Percentiles rank a stretch among this genome's conserved stretches.
phyloP scores from a whole-genome alignment of 2,888 invertebrate species.

The Atrina japonica region DNA sequence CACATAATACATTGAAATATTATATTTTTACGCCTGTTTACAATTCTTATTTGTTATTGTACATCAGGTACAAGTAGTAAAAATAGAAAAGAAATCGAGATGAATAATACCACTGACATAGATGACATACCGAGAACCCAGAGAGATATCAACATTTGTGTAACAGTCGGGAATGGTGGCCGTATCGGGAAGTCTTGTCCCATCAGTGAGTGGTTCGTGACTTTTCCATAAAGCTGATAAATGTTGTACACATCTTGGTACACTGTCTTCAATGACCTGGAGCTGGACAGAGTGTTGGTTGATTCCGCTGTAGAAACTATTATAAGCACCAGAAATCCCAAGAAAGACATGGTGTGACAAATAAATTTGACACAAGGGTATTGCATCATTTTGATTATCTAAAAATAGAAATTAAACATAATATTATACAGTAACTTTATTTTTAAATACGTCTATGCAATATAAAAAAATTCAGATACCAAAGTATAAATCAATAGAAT shows the following conservation, averaged over 20 bases:
- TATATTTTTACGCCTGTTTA: too few species aligned
- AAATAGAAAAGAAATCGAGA: too few species aligned
- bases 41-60: too few species aligned
- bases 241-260: conserved; percentile 47
- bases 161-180: conserved; percentile 57
- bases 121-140: conserved; percentile 70
- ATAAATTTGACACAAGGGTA: conserved; percentile 79
- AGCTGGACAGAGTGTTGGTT: conserved; percentile 53
- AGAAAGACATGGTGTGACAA: conserved; percentile 74
- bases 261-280: conserved; percentile 40
- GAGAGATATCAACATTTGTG: conserved; percentile 65
- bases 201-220: conserved; percentile 48
- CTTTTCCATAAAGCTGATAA: conserved; percentile 19
- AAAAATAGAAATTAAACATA: not conserved
- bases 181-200: conserved; percentile 68
- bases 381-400: conserved; percentile 52
- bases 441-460: too few species aligned
- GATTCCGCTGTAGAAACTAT: conserved; percentile 69
- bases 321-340: conserved; percentile 74
- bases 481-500: too few species aligned
- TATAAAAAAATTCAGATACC: too few species aligned
- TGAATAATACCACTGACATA: too few species aligned
- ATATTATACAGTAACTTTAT: not conserved
- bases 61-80: too few species aligned
- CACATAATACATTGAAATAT: not conserved